phyloP scores from a whole-genome alignment of 2,113 vertebrate species.

The Mesocricetus auratus region DNA sequence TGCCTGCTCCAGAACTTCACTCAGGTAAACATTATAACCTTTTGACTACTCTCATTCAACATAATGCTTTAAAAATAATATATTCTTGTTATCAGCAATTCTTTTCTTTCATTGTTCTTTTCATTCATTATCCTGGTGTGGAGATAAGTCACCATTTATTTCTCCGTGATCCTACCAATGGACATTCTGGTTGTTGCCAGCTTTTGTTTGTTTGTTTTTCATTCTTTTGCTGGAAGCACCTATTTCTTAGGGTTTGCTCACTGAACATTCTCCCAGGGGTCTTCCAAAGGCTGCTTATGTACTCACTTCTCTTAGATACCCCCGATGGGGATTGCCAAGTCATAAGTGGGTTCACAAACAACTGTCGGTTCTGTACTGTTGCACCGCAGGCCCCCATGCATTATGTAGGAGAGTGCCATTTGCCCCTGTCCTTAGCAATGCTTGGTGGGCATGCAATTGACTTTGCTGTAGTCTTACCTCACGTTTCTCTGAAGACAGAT shows the following conservation, averaged over 20 bases:
- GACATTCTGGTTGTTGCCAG: neutral
- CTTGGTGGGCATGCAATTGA: neutral
- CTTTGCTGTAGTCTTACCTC: neutral
- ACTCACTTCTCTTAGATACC: conserved; percentile 13
- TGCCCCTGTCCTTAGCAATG: neutral
- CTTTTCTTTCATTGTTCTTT: neutral
- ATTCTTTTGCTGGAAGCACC: neutral
- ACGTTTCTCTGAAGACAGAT: neutral
- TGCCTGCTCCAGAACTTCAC: neutral
- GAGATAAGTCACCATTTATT: neutral
- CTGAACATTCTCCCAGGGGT: neutral
- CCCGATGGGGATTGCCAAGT: neutral
- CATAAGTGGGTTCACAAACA: neutral
- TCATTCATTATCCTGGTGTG: neutral
- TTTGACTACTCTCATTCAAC: neutral
- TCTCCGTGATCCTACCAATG: neutral
- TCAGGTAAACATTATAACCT: neutral
- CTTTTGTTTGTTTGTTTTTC: neutral
- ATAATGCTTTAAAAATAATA: neutral
- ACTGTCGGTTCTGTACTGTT: neutral
- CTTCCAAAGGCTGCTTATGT: neutral
- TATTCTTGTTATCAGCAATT: neutral
- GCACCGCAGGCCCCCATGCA: neutral
- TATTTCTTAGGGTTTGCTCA: neutral
- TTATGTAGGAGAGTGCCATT: accelerated